Base-by-base conservation (phyloP, 2,797 vertebrate genomes). In the Enteromius treurensis region DNA sequence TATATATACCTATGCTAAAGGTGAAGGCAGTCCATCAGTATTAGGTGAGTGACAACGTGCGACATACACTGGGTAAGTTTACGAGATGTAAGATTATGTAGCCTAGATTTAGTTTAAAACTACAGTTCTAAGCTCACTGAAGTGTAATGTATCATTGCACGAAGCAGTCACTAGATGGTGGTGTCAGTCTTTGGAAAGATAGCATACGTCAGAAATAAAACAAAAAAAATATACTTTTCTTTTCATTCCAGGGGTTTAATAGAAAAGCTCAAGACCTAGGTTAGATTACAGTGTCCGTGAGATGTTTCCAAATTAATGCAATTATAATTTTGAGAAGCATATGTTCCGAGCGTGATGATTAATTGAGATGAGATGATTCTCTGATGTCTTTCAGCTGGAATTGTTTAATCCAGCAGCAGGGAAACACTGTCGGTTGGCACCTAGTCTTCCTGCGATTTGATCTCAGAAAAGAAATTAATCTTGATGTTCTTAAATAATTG, bases 111-210 rank as follows among this genome's bases (percentile, higher is more conserved):
- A 26, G 14, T 70, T 17, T 26, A 9, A 26, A 69, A 69, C 5
- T 60, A 9, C 0, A 23, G 7, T 14, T 7, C 14, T 14, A n/a
- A 47, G 6, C 40, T 26, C 8, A 17, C 26, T 9, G 2, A 17
- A 29, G 7, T 26, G 42, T 42, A 45, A 45, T 19, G 14, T 9
- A 23, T 37, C 9, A 42, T 58, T 45, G 23, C 15, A 10, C 49
- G 13, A 5, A 76, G 45, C 11, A 64, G 29, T 42, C 91, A 87
- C 90, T 89, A 92, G 92, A 89, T 87, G 90, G 92, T 64, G 81
- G 70, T 34, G 0, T 58, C 29, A 60, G 70, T 5, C 64, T 26
- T 15, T 77, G 67, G 42, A 82, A 84, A 81, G 37, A 51, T 23
- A n/a, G 40, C 51, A 62, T 58, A 4, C 0, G 53, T 80, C 8